phyloP scores from a whole-genome alignment of 2,797 vertebrate species.

The Mus caroli region DNA sequence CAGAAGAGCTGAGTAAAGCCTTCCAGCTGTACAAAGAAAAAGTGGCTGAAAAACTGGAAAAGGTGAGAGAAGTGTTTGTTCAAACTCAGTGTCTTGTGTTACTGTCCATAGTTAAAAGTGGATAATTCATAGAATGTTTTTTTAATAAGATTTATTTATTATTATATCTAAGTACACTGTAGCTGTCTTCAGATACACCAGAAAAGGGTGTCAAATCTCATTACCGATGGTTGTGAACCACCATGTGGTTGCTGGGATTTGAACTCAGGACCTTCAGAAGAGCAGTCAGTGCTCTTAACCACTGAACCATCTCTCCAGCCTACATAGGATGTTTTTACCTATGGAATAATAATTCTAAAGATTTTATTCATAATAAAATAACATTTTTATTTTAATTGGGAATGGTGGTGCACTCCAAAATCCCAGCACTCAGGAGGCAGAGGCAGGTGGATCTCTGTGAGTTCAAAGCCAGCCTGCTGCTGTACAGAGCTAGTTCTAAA shows the following conservation, averaged over 20 bases:
- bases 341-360: not conserved
- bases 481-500: not conserved
- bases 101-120: slow-evolving; percentile 7
- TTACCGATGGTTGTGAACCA: too few relatives aligned
- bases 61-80: slow-evolving; percentile 85
- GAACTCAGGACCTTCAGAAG: too few relatives aligned
- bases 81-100: slow-evolving; percentile 59
- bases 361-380: slow-evolving; percentile 55
- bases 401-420: not conserved
- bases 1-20: slow-evolving; percentile 92
- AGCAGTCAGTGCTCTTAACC: too few relatives aligned
- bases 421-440: not conserved
- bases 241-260: too few relatives aligned
- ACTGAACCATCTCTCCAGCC: too few relatives aligned
- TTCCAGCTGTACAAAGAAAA: slow-evolving; percentile 93
- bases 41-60: slow-evolving; percentile 90
- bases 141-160: too few relatives aligned
- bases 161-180: too few relatives aligned
- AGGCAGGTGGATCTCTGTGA: not conserved
- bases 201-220: too few relatives aligned
- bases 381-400: not conserved
- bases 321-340: not conserved
- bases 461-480: not conserved
- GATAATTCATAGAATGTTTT: slow-evolving; percentile 20
- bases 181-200: too few relatives aligned